These are phyloP conservation scores for Druceiella hillmani DNA, from an alignment of 2,888 invertebrate species.

Conservation along the genomic window DNA sequence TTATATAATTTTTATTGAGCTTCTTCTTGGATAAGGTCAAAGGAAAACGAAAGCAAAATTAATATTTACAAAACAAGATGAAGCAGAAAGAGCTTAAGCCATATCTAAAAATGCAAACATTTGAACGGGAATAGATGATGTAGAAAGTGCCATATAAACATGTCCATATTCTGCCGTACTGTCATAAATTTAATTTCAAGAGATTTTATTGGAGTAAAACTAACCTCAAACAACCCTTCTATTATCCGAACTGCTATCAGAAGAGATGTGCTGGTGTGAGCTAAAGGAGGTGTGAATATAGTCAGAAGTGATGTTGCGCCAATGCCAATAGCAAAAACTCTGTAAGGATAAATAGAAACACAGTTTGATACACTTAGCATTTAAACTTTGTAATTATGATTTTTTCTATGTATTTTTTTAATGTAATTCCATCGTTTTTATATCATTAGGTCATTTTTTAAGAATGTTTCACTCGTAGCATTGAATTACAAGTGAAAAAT, in stretches of 20 bases:
- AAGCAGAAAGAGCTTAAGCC: no score
- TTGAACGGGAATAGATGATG: no score
- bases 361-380: background rate
- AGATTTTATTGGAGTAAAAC: background rate
- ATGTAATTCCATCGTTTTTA: background rate
- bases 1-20: no score
- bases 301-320: conserved; percentile 75
- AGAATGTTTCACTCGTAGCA: no score
- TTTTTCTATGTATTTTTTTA: background rate
- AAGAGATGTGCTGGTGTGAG: conserved; percentile 62
- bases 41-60: no score
- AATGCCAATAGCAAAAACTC: conserved; percentile 72
- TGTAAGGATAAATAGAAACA: conserved; percentile 27
- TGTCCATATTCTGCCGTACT: no score
- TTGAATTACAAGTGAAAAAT: no score
- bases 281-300: conserved; percentile 72
- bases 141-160: no score
- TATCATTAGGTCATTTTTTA: background rate
- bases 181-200: background rate
- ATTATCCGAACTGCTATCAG: conserved; percentile 68
- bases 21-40: no score
- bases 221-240: conserved; percentile 77
- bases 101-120: no score
- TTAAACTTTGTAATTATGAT: background rate
- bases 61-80: no score